phyloP scores from a whole-genome alignment of 37 sponge, comb jelly and placozoan genomes.

The Tethya wilhelma region DNA sequence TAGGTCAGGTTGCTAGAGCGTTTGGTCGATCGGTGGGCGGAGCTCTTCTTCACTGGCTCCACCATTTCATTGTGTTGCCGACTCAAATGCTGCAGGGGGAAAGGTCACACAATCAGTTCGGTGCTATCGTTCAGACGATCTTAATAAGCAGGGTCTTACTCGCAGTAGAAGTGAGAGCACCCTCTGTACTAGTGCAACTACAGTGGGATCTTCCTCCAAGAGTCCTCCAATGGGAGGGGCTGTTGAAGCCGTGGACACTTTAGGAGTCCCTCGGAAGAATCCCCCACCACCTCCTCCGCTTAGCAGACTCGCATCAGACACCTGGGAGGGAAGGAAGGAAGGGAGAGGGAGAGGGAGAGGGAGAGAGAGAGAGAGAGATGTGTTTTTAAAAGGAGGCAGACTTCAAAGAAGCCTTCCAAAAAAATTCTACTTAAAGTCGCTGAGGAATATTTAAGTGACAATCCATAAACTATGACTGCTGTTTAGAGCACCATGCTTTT shows the following conservation, averaged over 20 bases:
- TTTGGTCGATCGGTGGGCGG: neutral
- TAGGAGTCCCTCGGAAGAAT: neutral
- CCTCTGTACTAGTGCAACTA: neutral
- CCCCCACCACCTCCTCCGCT: neutral
- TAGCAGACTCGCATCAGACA: neutral
- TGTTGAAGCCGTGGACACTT: neutral
- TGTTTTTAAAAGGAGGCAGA: no score
- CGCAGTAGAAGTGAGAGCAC: slow-evolving; percentile 10
- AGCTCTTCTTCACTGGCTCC: slow-evolving; percentile 6
- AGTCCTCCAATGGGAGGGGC: neutral
- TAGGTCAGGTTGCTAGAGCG: neutral
- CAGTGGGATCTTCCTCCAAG: neutral
- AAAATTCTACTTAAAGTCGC: no score
- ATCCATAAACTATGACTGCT: no score
- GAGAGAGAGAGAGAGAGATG: neutral
- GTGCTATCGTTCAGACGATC: no score
- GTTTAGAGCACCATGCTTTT: no score
- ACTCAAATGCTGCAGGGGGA: no score
- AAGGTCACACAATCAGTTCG: no score
- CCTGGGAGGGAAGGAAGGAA: neutral
- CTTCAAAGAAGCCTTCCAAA: no score
- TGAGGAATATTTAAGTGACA: no score
- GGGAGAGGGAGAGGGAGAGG: neutral
- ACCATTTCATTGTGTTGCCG: no score
- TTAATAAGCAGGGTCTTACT: no score